Evolutionary conservation across 2,113 vertebrate genomes (phyloP).

Genomic region (Penelope pileata): DNA sequence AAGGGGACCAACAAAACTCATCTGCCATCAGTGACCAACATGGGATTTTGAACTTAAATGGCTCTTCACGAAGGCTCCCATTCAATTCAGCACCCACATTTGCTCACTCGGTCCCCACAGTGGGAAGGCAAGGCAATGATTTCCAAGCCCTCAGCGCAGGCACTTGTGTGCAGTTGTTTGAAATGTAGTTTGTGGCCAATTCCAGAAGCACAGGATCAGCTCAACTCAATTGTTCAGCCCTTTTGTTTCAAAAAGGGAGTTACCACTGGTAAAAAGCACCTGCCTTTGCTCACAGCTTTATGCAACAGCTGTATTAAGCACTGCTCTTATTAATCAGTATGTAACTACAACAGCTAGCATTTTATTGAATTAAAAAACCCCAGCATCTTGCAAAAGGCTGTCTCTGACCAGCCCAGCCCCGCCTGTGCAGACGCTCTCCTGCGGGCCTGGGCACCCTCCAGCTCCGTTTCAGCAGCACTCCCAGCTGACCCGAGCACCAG

Average conservation of each 20-base stretch:
- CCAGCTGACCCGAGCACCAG: neutral
- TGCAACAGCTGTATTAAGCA: neutral
- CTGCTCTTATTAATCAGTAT: neutral
- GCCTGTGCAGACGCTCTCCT: neutral
- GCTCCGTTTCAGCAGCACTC: neutral
- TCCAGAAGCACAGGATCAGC: accelerated
- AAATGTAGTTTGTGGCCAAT: neutral
- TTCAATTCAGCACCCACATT: neutral
- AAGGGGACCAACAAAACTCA: neutral
- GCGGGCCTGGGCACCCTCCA: neutral
- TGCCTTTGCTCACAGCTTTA: neutral
- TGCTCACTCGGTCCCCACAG: neutral
- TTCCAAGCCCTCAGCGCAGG: neutral
- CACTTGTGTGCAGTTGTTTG: neutral
- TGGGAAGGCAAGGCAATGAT: neutral
- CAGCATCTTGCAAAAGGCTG: neutral
- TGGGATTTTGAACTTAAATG: accelerated
- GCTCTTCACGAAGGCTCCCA: accelerated
- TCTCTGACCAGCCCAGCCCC: neutral
- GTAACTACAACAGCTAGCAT: neutral
- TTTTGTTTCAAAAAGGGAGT: neutral
- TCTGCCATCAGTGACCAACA: neutral
- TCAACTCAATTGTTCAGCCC: neutral
- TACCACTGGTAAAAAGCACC: neutral
- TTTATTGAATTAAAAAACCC: neutral